These are phyloP conservation scores for Phyllotreta cruciferae DNA, from an alignment of 2,888 invertebrate species.

Conservation along the genomic window DNA sequence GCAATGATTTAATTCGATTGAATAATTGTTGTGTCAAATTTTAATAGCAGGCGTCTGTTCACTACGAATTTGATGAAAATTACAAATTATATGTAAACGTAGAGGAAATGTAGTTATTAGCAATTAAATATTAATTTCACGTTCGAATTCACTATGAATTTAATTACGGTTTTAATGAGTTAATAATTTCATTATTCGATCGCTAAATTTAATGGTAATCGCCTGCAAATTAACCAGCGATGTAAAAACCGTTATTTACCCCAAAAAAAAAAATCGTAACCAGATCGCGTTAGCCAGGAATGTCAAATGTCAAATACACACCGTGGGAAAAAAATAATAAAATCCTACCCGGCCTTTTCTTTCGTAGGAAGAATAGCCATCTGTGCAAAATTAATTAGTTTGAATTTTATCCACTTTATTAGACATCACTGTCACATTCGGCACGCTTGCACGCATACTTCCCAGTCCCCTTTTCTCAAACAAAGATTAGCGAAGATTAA, in stretches of 20 bases:
- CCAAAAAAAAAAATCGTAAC: no score
- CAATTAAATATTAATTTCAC: slow-evolving; percentile 39
- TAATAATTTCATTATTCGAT: slow-evolving; percentile 35
- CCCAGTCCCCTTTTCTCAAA: slow-evolving; percentile 41
- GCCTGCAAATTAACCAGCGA: no score
- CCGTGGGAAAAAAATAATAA: no score
- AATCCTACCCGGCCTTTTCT: no score
- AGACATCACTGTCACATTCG: slow-evolving; percentile 24
- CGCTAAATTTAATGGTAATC: slow-evolving; percentile 6
- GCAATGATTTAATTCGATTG: no score
- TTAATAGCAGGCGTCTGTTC: no score
- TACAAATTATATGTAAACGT: slow-evolving; percentile 5
- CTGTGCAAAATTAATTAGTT: slow-evolving; percentile 26
- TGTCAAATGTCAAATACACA: no score
- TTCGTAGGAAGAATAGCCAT: not conserved
- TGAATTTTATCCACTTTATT: slow-evolving; percentile 27
- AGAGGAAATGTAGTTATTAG: slow-evolving; percentile 12
- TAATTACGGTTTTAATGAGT: slow-evolving; percentile 41
- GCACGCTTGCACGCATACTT: slow-evolving; percentile 21
- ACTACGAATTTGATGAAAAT: no score
- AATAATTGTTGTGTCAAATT: no score
- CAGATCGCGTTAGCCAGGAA: no score
- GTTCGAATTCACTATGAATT: slow-evolving; percentile 42
- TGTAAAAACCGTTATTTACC: no score
- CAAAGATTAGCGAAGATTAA: slow-evolving; percentile 49